phyloP scores from a whole-genome alignment of 2,113 vertebrate genomes.

The Haemorhous mexicanus region DNA sequence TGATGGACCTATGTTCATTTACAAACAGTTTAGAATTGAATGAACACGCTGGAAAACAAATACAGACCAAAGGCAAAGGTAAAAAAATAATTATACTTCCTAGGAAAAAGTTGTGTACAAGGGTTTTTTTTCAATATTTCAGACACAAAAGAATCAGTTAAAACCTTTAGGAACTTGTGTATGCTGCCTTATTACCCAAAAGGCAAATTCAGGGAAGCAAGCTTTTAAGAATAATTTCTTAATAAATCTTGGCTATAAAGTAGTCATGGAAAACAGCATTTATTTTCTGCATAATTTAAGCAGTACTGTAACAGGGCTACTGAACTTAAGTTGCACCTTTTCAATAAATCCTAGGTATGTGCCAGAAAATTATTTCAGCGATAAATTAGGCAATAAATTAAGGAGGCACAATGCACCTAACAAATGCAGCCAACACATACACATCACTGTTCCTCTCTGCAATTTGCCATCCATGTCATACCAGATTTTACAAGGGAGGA shows the following conservation, averaged over 20 bases:
- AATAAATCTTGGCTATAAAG: background rate
- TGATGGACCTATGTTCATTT: background rate
- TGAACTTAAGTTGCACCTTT: background rate
- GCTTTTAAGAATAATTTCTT: background rate
- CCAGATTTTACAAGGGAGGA: background rate
- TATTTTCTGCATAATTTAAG: background rate
- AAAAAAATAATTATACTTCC: background rate
- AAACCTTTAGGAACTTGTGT: background rate
- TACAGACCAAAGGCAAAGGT: background rate
- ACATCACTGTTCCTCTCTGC: background rate
- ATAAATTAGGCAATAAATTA: background rate
- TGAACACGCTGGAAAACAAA: background rate
- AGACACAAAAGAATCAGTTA: background rate
- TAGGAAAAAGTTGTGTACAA: background rate
- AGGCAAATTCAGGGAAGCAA: background rate
- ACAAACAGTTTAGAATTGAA: background rate
- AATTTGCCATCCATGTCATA: background rate
- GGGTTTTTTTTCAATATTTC: background rate
- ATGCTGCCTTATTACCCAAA: background rate
- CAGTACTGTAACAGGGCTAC: background rate
- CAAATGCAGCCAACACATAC: background rate
- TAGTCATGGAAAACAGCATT: background rate
- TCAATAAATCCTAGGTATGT: background rate
- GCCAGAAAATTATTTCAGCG: background rate
- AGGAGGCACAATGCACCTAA: background rate